These are phyloP conservation scores for Nemoura dubitans DNA, from an alignment of 2,888 invertebrate species.

Conservation along the genomic window DNA sequence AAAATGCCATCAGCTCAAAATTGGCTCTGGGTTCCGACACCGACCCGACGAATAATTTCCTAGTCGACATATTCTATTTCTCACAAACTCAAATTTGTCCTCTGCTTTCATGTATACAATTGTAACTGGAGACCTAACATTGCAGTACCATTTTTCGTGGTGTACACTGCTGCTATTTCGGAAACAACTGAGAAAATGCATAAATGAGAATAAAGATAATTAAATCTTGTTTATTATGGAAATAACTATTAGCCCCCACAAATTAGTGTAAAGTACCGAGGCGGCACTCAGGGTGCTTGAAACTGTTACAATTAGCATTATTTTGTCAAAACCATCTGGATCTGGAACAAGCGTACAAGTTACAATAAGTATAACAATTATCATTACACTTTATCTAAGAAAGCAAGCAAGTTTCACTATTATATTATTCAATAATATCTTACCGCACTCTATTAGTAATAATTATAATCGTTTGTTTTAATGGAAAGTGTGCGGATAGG, in stretches of 20 bases:
- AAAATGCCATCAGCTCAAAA: not conserved
- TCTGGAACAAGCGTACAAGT: constrained; percentile 21
- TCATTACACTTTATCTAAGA: constrained; percentile 35
- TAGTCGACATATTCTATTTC: not conserved
- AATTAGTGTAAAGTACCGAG: constrained; percentile 7
- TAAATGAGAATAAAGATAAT: not conserved
- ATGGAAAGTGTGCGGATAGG: constrained; percentile 15
- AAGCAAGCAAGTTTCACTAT: constrained; percentile 34
- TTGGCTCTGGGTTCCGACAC: not conserved
- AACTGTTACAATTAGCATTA: constrained; percentile 37
- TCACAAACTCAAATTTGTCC: not conserved
- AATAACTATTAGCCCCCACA: constrained; percentile 8
- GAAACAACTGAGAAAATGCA: not conserved
- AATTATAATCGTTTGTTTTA: constrained; percentile 38
- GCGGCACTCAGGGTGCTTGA: not conserved
- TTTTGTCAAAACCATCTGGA: constrained; percentile 45
- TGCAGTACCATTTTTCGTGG: not conserved
- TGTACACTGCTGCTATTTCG: not conserved
- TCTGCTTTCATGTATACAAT: not conserved
- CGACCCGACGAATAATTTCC: not conserved
- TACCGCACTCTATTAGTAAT: constrained; percentile 42
- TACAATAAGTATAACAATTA: constrained; percentile 36
- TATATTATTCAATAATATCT: constrained; percentile 40
- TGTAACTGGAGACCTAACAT: not conserved
- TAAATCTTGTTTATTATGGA: constrained; percentile 12